Conservation (phyloP, 1,140 invertebrate species). For the Halictus rubicundus region DNA sequence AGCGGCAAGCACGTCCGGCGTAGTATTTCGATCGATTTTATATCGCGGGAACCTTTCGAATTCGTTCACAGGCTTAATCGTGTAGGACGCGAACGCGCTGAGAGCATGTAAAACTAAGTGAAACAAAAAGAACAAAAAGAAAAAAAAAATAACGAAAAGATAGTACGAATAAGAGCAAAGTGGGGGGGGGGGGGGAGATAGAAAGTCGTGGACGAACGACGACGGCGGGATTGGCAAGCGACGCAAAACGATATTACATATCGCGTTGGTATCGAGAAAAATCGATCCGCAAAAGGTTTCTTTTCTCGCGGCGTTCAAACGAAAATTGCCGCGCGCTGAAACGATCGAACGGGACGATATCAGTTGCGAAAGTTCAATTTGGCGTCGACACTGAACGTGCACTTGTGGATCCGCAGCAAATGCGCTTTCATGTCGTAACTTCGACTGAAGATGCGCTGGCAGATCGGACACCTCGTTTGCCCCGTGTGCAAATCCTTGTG, state of each 20-base stretch:
- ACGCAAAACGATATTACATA: too few relatives aligned
- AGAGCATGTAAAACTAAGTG: background rate
- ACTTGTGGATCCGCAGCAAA: slow-evolving; percentile 82
- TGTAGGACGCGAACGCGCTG: background rate
- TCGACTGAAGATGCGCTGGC: slow-evolving; percentile 83
- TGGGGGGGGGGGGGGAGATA: background rate
- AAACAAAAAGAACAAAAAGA: background rate
- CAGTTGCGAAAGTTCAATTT: slow-evolving; percentile 67
- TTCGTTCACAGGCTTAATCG: slow-evolving; percentile 5
- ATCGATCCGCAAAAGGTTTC: too few relatives aligned
- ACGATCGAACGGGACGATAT: slow-evolving; percentile 2
- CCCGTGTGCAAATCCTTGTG: slow-evolving; percentile 89
- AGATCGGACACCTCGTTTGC: slow-evolving; percentile 85
- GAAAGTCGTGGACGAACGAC: background rate
- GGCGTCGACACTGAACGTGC: slow-evolving; percentile 63
- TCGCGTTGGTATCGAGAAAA: too few relatives aligned
- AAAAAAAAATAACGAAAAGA: background rate
- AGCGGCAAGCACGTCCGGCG: background rate
- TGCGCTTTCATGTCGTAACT: slow-evolving; percentile 85
- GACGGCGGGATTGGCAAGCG: background rate
- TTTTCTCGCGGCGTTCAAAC: too few relatives aligned
- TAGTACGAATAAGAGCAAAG: slow-evolving; percentile 7
- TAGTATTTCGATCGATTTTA: background rate
- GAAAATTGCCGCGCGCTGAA: too few relatives aligned
- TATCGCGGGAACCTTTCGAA: background rate